Evolutionary conservation across 2,113 vertebrate genomes (phyloP).

Genomic region (Puma concolor): DNA sequence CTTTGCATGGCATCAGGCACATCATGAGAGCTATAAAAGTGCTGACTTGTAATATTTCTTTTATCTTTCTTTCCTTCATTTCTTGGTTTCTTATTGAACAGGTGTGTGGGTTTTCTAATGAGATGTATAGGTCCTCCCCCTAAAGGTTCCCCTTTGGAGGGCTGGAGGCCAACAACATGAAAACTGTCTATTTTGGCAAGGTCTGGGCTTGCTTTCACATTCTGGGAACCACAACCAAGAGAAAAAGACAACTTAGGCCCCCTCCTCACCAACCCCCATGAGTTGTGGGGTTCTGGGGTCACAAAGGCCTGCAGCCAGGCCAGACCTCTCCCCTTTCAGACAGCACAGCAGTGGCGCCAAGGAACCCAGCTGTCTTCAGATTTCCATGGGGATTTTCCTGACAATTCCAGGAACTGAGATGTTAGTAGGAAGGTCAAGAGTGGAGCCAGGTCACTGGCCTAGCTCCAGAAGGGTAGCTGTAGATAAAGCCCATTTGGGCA

Average conservation of each 20-base stretch:
- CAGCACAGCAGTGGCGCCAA: background rate
- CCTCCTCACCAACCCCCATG: fast-evolving
- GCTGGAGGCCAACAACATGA: background rate
- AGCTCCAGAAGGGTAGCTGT: constrained; percentile 7
- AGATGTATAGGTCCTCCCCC: background rate
- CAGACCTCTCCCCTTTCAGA: background rate
- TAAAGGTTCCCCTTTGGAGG: background rate
- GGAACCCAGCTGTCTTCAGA: background rate
- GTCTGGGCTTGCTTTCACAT: background rate
- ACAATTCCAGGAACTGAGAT: constrained; percentile 74
- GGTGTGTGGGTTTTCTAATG: background rate
- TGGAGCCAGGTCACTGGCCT: constrained; percentile 46
- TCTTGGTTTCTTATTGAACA: background rate
- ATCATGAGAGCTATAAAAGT: background rate
- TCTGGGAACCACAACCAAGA: background rate
- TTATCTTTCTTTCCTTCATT: background rate
- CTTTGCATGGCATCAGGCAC: background rate
- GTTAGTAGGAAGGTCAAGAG: background rate
- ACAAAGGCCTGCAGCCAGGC: background rate
- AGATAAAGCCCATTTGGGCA: background rate
- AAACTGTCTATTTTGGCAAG: background rate
- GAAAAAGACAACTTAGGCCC: background rate
- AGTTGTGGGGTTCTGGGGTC: background rate
- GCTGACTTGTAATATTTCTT: background rate
- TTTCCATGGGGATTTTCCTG: constrained; percentile 34